These are phyloP conservation scores for Oryzias melastigma DNA, from an alignment of 2,113 vertebrate genomes.

Conservation along the genomic window DNA sequence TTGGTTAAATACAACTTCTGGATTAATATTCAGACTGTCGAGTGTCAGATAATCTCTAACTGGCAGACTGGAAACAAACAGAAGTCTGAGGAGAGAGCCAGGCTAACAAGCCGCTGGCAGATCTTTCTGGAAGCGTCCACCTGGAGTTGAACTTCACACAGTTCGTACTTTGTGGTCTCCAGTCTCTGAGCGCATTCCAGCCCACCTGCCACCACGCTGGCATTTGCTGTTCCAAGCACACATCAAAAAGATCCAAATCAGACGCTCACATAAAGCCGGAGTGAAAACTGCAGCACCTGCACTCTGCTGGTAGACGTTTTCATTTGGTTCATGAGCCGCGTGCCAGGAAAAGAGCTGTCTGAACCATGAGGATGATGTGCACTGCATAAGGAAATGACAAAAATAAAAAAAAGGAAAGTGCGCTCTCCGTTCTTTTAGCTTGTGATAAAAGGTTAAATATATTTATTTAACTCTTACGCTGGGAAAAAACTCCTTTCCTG, in stretches of 20 bases:
- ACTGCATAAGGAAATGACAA: conserved; percentile 33
- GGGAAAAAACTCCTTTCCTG: conserved; percentile 25
- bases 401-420: not conserved
- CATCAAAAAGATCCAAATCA: conserved; percentile 71
- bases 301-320: conserved; percentile 55
- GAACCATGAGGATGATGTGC: conserved; percentile 36
- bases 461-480: conserved; percentile 14
- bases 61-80: not conserved
- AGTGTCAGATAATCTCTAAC: not conserved
- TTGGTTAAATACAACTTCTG: conserved; percentile 13
- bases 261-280: conserved; percentile 36
- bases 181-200: conserved; percentile 67
- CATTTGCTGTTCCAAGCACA: conserved; percentile 57
- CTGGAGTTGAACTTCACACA: conserved; percentile 60
- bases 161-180: conserved; percentile 40
- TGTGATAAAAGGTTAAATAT: conserved; percentile 16
- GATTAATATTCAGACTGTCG: conserved; percentile 2
- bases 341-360: conserved; percentile 39
- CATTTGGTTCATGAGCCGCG: conserved; percentile 35
- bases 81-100: conserved; percentile 23
- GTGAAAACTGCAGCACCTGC: conserved; percentile 55
- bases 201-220: conserved; percentile 65
- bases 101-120: conserved; percentile 47
- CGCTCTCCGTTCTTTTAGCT: conserved; percentile 28
- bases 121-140: conserved; percentile 42